A percentile compares a stretch with the other conserved stretches of the same genome.
Evolutionary conservation across 2,113 vertebrate species (phyloP).

Genomic region (rabbit (Oryctolagus cuniculus)): DNA sequence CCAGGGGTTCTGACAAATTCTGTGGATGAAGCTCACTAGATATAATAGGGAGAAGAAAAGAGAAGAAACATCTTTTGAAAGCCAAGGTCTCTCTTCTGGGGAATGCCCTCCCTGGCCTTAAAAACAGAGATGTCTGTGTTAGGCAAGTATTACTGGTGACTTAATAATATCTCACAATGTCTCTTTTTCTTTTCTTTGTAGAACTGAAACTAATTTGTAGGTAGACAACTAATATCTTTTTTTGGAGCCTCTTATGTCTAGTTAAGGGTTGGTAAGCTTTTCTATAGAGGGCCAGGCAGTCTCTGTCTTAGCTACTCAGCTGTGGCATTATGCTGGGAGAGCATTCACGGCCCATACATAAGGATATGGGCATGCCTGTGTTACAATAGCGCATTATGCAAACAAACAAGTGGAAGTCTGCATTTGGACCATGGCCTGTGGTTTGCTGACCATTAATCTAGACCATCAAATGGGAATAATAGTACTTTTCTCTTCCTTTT

Average conservation of each 20-base stretch:
- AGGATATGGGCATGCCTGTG: neutral
- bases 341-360: rapidly evolving
- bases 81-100: neutral
- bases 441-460: neutral
- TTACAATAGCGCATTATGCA: slow-evolving; percentile 54
- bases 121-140: neutral
- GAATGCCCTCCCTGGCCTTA: neutral
- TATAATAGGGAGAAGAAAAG: neutral
- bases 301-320: neutral
- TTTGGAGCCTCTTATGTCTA: neutral
- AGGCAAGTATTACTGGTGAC: neutral
- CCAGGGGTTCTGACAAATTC: rapidly evolving
- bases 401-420: neutral
- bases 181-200: neutral
- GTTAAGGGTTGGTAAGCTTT: neutral
- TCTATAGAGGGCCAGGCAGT: neutral
- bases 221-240: neutral
- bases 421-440: neutral
- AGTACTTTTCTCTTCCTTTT: neutral
- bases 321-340: neutral
- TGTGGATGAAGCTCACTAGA: rapidly evolving
- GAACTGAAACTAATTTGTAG: slow-evolving; percentile 32
- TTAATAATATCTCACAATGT: neutral
- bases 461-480: neutral
- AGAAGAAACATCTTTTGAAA: neutral